Base-by-base conservation (phyloP, 2,797 vertebrate genomes). In the Poecilia wingei region DNA sequence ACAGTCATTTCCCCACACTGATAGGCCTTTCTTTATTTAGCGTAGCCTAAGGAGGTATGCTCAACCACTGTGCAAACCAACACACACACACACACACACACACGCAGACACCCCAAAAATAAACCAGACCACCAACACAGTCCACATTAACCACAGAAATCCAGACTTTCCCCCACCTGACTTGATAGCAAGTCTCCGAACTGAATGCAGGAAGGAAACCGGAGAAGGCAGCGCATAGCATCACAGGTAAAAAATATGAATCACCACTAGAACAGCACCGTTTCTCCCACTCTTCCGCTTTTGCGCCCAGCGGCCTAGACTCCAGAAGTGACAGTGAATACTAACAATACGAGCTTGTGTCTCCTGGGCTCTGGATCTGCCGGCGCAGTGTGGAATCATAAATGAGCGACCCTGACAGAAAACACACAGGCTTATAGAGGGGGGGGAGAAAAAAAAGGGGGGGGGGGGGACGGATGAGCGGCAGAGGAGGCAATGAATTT, bases 331-430 rank as follows among this genome's bases (percentile, higher is more conserved):
- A 94, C 87, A 87, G 90, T 92, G 93, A 95, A 94, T 93, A 91
- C 92, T 85, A 94, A 94, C 93, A 91, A 88, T 72, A 81, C 9
- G 1, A 84, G 84, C 88, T 59, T 43, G 85, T 83, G 85, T 94
- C 92, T 94, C 93, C 88, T 41, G 82, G 88, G 91, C 80, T 82
- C 84, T 83, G 64, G 87, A 89, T 89, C 89, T 82, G 88, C 88
- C 86, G 84, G 78, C 91, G 39, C 86, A 51, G 85, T 49, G 25
- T 64, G 79, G 92, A 94, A 94, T 95, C 90, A 84, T 87, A 94
- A 94, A 91, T 94, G 94, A 94, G 92, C 57, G 74, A 91, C 90
- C 93, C 91, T 93, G 93, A 94, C 93, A 91, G 92, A 93, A 94
- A 93, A 92, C 86, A 92, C 91, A 92, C 78, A 88, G 90, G 84